A percentile compares a stretch with the other conserved stretches of the same genome.
These are phyloP conservation scores for Euglossa dilemma DNA, from an alignment of 1,140 invertebrate genomes.

Conservation along the genomic window DNA sequence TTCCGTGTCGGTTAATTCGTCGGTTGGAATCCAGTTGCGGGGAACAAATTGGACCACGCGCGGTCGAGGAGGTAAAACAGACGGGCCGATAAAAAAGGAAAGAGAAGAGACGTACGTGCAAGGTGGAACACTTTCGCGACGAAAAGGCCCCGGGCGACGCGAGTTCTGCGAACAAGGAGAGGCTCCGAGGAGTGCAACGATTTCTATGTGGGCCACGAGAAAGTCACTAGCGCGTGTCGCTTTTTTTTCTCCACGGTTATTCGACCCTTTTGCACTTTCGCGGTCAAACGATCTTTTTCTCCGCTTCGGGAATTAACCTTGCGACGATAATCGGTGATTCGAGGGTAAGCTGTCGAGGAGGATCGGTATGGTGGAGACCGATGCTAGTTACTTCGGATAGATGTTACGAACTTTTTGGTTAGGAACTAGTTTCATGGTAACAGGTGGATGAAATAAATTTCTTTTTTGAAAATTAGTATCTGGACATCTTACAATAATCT, in stretches of 20 bases:
- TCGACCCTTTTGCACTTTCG: conserved; percentile 58
- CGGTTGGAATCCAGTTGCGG: neutral
- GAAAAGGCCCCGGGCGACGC: conserved; percentile 32
- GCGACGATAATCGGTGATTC: neutral
- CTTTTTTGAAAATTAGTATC: no score
- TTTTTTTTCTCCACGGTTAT: conserved; percentile 65
- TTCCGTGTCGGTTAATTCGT: conserved; percentile 16
- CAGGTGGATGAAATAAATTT: no score
- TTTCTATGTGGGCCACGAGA: conserved; percentile 78
- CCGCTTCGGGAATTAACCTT: neutral
- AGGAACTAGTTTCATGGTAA: no score
- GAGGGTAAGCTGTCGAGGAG: no score
- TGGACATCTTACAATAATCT: no score
- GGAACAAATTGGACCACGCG: conserved; percentile 26
- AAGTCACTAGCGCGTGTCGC: conserved; percentile 70
- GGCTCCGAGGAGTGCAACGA: conserved; percentile 59
- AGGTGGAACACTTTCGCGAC: conserved; percentile 42
- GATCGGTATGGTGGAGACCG: no score
- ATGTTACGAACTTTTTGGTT: no score
- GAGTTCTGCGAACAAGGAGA: conserved; percentile 37
- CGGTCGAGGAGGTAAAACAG: neutral
- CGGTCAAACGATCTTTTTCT: conserved; percentile 6
- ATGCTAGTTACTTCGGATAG: no score
- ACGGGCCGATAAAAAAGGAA: conserved; percentile 7
- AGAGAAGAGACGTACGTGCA: conserved; percentile 24